These are phyloP conservation scores for Aplochiton taeniatus DNA, from an alignment of 2,797 vertebrate genomes.

Conservation along the genomic window DNA sequence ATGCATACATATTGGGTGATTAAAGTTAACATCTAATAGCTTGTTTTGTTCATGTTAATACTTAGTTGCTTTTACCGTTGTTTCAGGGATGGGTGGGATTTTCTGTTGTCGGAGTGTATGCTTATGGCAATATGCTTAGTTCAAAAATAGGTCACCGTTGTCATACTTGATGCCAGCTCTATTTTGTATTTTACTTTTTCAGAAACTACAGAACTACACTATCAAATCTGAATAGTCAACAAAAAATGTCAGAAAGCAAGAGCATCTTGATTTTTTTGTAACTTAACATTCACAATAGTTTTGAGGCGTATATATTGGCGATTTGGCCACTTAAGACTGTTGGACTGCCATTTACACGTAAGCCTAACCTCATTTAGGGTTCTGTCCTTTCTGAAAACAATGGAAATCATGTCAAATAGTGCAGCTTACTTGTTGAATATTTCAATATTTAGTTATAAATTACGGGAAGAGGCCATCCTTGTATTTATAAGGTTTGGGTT, in stretches of 20 bases:
- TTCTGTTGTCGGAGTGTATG: conserved; percentile 38
- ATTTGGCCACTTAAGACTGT: too few relatives aligned
- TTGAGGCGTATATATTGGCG: too few relatives aligned
- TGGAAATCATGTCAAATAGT: too few relatives aligned
- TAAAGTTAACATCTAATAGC: conserved; percentile 56
- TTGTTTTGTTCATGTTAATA: conserved; percentile 65
- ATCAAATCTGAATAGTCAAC: conserved; percentile 20
- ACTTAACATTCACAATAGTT: conserved; percentile 3
- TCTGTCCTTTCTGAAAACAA: too few relatives aligned
- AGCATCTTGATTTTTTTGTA: conserved; percentile 14
- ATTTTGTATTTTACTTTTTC: conserved; percentile 45
- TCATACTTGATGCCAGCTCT: conserved; percentile 44
- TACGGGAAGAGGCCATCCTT: conserved; percentile 22
- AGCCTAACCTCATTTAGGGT: too few relatives aligned
- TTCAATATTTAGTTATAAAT: too few relatives aligned
- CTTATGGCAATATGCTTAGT: conserved; percentile 29
- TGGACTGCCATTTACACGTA: too few relatives aligned
- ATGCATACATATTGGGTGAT: conserved; percentile 62
- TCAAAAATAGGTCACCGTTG: conserved; percentile 59
- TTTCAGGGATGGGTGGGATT: conserved; percentile 23
- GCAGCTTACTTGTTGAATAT: too few relatives aligned
- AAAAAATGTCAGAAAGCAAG: conserved; percentile 37
- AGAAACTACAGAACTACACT: conserved; percentile 21
- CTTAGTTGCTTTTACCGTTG: conserved; percentile 61
- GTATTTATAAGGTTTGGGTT: conserved; percentile 49